Conservation (phyloP, 1,140 invertebrate genomes). For the Drosophila willistoni region DNA sequence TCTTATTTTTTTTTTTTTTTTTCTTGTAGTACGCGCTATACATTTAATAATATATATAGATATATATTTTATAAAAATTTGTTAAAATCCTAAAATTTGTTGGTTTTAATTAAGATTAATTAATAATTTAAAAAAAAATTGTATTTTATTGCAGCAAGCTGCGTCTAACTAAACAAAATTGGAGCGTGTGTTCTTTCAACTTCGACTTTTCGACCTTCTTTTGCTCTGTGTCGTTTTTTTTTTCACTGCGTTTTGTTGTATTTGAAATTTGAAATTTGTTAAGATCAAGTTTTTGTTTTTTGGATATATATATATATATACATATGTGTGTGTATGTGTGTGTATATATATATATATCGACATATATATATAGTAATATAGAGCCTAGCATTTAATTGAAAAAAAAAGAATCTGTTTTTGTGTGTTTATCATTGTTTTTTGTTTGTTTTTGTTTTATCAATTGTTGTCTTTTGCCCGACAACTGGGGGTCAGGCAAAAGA, state of each 20-base stretch:
- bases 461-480: conserved; percentile 51
- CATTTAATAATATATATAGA: conserved; percentile 61
- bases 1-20: conserved; percentile 35
- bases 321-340: background rate
- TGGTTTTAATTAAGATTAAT: conserved; percentile 82
- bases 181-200: conserved; percentile 65
- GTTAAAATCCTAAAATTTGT: conserved; percentile 82
- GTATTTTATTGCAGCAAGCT: conserved; percentile 69
- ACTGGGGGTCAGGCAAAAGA: conserved; percentile 46
- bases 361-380: conserved; percentile 10
- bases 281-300: background rate
- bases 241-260: conserved; percentile 5
- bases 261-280: conserved; percentile 13
- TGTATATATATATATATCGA: background rate
- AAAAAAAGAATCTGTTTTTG: conserved; percentile 18
- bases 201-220: conserved; percentile 54
- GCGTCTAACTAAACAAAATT: conserved; percentile 78
- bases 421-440: conserved; percentile 20
- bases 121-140: conserved; percentile 80
- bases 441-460: conserved; percentile 62
- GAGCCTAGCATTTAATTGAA: conserved; percentile 12
- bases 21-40: conserved; percentile 70
- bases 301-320: background rate
- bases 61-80: conserved; percentile 69
- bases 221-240: background rate